These are phyloP conservation scores for Podarcis cretensis DNA, from an alignment of 2,113 vertebrate species.

Conservation along the genomic window DNA sequence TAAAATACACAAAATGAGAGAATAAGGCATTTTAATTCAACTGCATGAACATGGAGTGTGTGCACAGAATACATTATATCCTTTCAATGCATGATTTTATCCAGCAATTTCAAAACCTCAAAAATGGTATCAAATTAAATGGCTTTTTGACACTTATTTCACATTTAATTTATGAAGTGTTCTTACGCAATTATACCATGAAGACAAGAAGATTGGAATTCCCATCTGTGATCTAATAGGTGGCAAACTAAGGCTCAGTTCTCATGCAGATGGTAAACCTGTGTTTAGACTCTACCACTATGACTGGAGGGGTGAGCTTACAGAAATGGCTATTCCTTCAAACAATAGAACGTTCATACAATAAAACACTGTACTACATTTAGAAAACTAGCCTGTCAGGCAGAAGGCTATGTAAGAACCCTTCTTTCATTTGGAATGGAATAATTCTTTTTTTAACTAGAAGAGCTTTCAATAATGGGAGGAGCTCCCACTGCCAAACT, in stretches of 20 bases:
- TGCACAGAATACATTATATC: background rate
- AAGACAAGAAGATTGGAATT: background rate
- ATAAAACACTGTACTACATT: background rate
- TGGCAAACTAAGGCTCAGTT: background rate
- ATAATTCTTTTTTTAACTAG: background rate
- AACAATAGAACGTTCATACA: background rate
- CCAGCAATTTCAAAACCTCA: constrained; percentile 7
- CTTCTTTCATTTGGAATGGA: background rate
- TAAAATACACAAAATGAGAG: background rate
- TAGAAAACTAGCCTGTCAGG: background rate
- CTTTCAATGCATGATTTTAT: background rate
- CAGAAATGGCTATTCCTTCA: background rate
- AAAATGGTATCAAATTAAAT: background rate
- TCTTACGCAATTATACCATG: background rate
- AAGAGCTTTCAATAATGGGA: background rate
- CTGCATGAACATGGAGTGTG: background rate
- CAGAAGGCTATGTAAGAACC: background rate
- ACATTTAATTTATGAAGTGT: background rate
- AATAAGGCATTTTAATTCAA: background rate
- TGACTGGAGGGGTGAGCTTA: background rate
- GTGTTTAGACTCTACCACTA: background rate
- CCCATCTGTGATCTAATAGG: background rate
- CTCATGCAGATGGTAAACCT: background rate
- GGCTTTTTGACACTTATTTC: background rate
- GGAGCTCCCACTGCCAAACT: too few relatives aligned